Evolutionary conservation across 2,113 vertebrate species (phyloP), one percentile per base, ranked within the genome.

Genomic region (Glaucidium brasilianum): DNA sequence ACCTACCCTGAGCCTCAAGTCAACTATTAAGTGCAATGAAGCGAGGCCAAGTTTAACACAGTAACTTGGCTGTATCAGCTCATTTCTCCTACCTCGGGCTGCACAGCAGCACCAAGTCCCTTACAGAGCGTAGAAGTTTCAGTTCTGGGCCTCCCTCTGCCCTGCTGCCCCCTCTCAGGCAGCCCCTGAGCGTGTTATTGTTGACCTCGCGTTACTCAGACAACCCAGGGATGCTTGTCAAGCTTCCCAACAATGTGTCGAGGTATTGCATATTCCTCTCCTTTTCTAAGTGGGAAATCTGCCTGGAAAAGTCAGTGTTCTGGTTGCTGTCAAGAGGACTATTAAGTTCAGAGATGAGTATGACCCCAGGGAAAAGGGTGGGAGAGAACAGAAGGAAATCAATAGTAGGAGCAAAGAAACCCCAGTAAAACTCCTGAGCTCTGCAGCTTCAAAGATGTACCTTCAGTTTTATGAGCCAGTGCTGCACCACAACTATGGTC

Each of bases 391-490:
- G 75, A 49, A 63, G 68, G 72, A 79, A 81, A 94, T 90, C 81
- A 82, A 74, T 11, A 93, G 74, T 4, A 77, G 85, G 75, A 93
- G 63, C 67, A 66, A 87, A 66, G 68, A 47, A 87, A 80, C 58
- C 92, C 78, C 89, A 53, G 47, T 5, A 30, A 53, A 94, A 81
- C 80, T 90, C 87, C 76, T 39, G 88, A 97, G 93, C 91, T 72
- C 63, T 83, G 89, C 62, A 90, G 90, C 81, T 92, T 77, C 80
- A 68, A 64, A 94, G 80, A 74, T 39, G 68, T 50, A 30, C 23
- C 75, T 90, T 52, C 69, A 63, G 37, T 58, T 87, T 45, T 59
- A 39, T 8, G 64, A 92, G 86, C 15, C 78, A 92, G 79, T 2
- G 66, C 92, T 95, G 92, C 92, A 76, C 72, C 74, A 71, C 81